A percentile compares a stretch with the other conserved stretches of the same genome.
These are phyloP conservation scores for Pocillopora meandrina DNA, from an alignment of 92 coral and sea anemone species.

Conservation along the genomic window DNA sequence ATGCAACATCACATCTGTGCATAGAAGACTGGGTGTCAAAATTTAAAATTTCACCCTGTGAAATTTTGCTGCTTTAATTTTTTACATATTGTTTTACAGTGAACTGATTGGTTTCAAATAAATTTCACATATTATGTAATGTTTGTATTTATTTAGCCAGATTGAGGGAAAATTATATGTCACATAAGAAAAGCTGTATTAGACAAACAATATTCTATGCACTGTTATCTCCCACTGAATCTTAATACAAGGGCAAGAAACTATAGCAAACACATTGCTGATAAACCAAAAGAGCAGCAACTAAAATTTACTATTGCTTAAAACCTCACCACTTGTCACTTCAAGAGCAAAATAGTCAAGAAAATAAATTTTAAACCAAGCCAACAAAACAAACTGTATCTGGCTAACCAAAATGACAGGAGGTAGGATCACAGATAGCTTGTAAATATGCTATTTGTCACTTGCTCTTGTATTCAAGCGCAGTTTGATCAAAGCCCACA, in stretches of 20 bases:
- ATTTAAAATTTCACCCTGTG: neutral
- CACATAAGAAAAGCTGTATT: neutral
- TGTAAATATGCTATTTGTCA: neutral
- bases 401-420: neutral
- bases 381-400: neutral
- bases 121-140: no score
- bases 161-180: neutral
- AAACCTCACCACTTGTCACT: no score
- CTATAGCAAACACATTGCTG: neutral
- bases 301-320: no score
- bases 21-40: conserved; percentile 6
- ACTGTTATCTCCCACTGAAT: neutral
- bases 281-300: no score
- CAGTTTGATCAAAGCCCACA: neutral
- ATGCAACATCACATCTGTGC: neutral
- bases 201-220: conserved; percentile 12
- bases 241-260: neutral
- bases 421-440: neutral
- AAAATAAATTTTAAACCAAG: neutral
- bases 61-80: neutral
- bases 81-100: neutral
- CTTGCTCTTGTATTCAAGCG: conserved; percentile 1
- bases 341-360: no score
- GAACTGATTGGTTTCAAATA: neutral
- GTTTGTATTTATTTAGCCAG: neutral